A percentile compares a stretch with the other conserved stretches of the same genome.
phyloP scores from a whole-genome alignment of 2,888 invertebrate species.

The Brenthis daphne region DNA sequence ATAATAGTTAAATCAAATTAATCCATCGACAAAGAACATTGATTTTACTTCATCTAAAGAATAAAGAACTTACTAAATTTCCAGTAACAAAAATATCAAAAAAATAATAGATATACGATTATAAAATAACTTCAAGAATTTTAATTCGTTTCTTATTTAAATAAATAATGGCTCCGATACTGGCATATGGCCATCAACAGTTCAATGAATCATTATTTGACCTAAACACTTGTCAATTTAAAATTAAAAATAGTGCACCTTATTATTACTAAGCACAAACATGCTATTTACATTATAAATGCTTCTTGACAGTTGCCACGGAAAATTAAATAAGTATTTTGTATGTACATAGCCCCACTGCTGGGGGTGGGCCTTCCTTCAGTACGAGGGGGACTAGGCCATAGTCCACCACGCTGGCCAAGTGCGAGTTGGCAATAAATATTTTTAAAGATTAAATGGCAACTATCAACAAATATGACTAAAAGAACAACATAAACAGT shows the following conservation, averaged over 20 bases:
- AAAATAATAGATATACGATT: background rate
- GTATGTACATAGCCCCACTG: background rate
- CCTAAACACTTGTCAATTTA: slow-evolving; percentile 55
- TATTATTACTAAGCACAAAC: slow-evolving; percentile 40
- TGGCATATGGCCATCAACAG: slow-evolving; percentile 24
- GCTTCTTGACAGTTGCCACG: slow-evolving; percentile 10
- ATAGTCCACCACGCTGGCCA: too few relatives aligned
- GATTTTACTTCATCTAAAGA: background rate
- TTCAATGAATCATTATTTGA: slow-evolving; percentile 48
- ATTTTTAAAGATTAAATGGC: background rate
- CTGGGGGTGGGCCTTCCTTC: too few relatives aligned
- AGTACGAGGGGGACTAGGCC: too few relatives aligned
- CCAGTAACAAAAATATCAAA: background rate
- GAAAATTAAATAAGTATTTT: background rate
- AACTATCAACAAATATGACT: slow-evolving; percentile 7
- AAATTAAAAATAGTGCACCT: slow-evolving; percentile 43
- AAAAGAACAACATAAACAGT: too few relatives aligned
- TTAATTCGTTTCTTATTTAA: slow-evolving; percentile 3
- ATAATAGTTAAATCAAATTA: background rate
- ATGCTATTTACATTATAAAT: slow-evolving; percentile 37
- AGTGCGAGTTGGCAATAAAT: too few relatives aligned
- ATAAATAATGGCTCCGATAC: slow-evolving; percentile 14
- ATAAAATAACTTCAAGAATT: background rate
- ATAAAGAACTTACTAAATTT: background rate
- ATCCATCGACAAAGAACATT: background rate